These are phyloP conservation scores for Laticauda colubrina DNA, from an alignment of 2,113 vertebrate genomes.

Conservation along the genomic window DNA sequence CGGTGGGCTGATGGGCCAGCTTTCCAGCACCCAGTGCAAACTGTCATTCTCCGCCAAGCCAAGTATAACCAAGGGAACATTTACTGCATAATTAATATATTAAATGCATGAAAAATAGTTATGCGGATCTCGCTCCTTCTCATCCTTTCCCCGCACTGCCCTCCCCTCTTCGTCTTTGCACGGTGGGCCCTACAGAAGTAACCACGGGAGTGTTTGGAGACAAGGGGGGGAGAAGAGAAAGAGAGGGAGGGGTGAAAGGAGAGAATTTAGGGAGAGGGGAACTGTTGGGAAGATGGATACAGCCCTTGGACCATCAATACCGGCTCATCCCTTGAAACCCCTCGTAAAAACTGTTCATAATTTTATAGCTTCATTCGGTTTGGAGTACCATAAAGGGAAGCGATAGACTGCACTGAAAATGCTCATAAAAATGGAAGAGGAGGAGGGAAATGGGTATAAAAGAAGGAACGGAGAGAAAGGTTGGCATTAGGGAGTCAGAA, in stretches of 20 bases:
- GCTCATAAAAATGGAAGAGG: conserved; percentile 70
- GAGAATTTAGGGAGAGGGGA: neutral
- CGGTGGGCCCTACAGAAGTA: conserved; percentile 50
- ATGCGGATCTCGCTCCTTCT: conserved; percentile 78
- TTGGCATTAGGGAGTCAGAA: conserved; percentile 48
- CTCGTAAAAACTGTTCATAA: conserved; percentile 99
- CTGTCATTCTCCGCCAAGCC: conserved; percentile 93
- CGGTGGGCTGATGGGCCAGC: conserved; percentile 92
- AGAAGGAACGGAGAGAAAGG: conserved; percentile 50
- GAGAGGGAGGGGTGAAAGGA: conserved; percentile 16
- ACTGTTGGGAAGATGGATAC: conserved; percentile 84
- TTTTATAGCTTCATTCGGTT: conserved; percentile 99
- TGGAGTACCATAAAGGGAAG: conserved; percentile 96
- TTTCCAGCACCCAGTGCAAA: conserved; percentile 88
- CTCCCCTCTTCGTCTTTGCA: conserved; percentile 61
- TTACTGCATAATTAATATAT: conserved; percentile 99
- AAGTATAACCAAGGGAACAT: conserved; percentile 99
- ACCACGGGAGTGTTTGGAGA: conserved; percentile 26
- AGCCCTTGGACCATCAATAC: conserved; percentile 98
- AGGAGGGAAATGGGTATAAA: conserved; percentile 34
- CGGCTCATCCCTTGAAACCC: conserved; percentile 99
- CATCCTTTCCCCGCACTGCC: conserved; percentile 31
- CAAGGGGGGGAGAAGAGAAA: conserved; percentile 58
- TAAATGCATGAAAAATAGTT: conserved; percentile 99
- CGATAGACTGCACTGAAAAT: conserved; percentile 92